A percentile compares a stretch with the other conserved stretches of the same genome.
phyloP scores from a whole-genome alignment of 1,140 invertebrate species.

The Pristionchus pacificus region DNA sequence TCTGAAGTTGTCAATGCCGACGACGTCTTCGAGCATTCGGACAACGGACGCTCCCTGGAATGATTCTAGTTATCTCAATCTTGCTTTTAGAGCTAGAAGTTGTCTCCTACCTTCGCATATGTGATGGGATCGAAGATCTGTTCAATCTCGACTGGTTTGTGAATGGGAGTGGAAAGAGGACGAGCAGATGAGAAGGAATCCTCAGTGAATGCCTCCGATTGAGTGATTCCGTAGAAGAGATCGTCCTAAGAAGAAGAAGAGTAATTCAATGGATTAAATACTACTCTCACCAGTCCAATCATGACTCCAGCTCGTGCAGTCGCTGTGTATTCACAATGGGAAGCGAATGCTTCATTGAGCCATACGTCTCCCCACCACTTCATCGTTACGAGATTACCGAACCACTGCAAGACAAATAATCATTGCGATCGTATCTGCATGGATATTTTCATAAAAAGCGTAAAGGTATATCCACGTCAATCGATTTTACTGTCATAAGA shows the following conservation, averaged over 20 bases:
- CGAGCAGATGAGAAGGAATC: background rate
- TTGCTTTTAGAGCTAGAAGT: conserved; percentile 22
- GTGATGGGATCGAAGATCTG: conserved; percentile 27
- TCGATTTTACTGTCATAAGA: too few relatives aligned
- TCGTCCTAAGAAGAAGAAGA: background rate
- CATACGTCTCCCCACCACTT: conserved; percentile 73
- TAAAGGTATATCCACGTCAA: too few relatives aligned
- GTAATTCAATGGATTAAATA: background rate
- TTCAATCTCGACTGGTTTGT: background rate
- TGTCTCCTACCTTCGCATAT: conserved; percentile 40
- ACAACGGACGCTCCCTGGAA: conserved; percentile 38
- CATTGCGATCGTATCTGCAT: background rate
- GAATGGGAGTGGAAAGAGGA: background rate
- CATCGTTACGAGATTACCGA: conserved; percentile 83
- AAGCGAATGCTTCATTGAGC: conserved; percentile 84
- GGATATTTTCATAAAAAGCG: conserved; percentile 56
- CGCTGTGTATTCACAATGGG: conserved; percentile 70
- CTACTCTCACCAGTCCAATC: background rate
- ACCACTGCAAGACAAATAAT: conserved; percentile 68
- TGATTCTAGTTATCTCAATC: conserved; percentile 32
- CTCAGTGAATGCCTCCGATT: background rate
- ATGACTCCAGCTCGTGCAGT: conserved; percentile 3
- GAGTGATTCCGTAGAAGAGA: background rate
- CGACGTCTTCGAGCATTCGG: conserved; percentile 34
- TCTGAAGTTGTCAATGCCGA: conserved; percentile 34